Conservation (phyloP, 2,888 invertebrate genomes). For the Limnephilus marmoratus region DNA sequence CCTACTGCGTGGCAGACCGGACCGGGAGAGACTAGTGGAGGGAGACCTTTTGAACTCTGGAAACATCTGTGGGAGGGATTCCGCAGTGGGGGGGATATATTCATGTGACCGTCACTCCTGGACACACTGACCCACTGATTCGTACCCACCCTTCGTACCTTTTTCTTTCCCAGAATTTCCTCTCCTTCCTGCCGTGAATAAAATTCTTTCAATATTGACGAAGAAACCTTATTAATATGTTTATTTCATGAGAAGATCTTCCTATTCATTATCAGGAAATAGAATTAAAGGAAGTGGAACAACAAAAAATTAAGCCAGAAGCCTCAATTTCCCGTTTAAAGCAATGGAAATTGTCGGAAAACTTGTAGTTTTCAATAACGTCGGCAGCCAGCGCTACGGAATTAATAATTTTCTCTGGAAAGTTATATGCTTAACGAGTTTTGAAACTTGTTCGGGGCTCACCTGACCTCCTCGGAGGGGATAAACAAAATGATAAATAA, state of each 20-base stretch:
- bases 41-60: no score
- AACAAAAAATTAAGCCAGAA: not conserved
- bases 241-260: not conserved
- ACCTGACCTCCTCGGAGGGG: not conserved
- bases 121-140: no score
- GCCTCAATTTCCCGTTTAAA: not conserved
- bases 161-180: no score
- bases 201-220: no score
- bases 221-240: not conserved
- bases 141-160: no score
- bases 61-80: no score
- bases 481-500: constrained; percentile 11
- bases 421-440: constrained; percentile 26
- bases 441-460: not conserved
- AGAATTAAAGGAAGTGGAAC: not conserved
- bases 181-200: no score
- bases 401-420: constrained; percentile 23
- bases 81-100: no score
- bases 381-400: not conserved
- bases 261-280: not conserved
- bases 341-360: not conserved
- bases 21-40: no score
- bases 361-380: constrained; percentile 15
- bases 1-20: no score
- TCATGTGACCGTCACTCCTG: no score